Evolutionary conservation across 2,888 invertebrate genomes (phyloP), one percentile per base, ranked within the genome.

Genomic region (Drepanosiphum platanoidis): DNA sequence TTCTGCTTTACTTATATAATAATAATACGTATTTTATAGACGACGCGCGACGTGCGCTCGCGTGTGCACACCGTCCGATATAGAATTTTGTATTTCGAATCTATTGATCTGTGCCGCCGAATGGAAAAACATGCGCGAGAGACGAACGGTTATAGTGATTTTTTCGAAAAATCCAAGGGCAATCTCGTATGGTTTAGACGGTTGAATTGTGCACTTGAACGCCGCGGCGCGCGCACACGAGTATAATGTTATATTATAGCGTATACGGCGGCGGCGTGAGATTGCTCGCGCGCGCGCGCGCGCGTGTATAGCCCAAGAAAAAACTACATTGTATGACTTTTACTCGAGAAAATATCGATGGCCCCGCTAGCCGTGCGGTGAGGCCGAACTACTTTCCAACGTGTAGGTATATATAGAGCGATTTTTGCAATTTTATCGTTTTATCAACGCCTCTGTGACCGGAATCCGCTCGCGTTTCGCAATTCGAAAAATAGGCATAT

Each of bases 361-460:
- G 68, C 70, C 80, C 52, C 46, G 68, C 68, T 8, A 22, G 61
- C 46, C 77, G 77, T 64, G 18, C 34, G 13, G 79, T 68, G 79
- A 75, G 83, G 75, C 52, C 66, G 83, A 84, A 75, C 75, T 75
- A 75, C 75, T 84, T 84, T 84, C 83, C 83, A 75, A 84, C 75
- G 27, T 8, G 22, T 52, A 11, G 18, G 27, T 13, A 15, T 42
- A 80, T 52, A 42, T 46, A 22, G 80, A 80, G 36, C 80, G 70
- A 52, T 80, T 68, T 46, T 66, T 79, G 46, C 77, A 77, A 82
- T 39, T 78, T 66, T 64, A 27, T 77, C 39, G 5, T 83, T 64
- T 74, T 83, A 75, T 36, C 72, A 42, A 66, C 64, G 74, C 83
- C 83, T 83, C 64, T 66, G 32, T 71, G 82, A 82, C 74, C 74